These are phyloP conservation scores for Hypomecis punctinalis DNA, from an alignment of 2,888 invertebrate species.

Conservation along the genomic window DNA sequence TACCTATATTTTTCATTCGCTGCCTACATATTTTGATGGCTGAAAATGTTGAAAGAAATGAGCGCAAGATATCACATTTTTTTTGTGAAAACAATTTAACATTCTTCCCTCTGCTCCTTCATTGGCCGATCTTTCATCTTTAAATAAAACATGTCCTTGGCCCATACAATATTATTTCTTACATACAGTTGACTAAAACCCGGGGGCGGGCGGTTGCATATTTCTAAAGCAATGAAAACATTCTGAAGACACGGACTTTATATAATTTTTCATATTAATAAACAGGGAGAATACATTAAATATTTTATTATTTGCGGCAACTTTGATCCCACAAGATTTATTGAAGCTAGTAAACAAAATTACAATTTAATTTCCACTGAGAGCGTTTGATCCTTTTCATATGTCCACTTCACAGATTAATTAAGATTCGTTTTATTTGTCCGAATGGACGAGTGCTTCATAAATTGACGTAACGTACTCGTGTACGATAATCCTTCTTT, in stretches of 20 bases:
- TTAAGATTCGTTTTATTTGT: conserved; percentile 42
- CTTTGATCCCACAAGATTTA: conserved; percentile 46
- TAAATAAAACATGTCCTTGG: conserved; percentile 49
- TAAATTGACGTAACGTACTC: conserved; percentile 28
- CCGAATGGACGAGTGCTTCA: conserved; percentile 32
- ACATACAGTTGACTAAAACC: conserved; percentile 46
- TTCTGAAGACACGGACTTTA: conserved; percentile 49
- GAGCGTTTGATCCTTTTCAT: conserved; percentile 44
- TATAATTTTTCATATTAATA: conserved; percentile 47
- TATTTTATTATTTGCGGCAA: conserved; percentile 41
- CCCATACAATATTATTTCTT: conserved; percentile 42
- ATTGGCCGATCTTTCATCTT: conserved; percentile 48
- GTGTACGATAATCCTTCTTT: conserved; percentile 24
- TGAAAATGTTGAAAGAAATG: conserved; percentile 14
- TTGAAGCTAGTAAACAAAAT: conserved; percentile 44
- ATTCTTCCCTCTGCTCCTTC: conserved; percentile 24
- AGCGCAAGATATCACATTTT: conserved; percentile 2
- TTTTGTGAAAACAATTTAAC: conserved; percentile 32
- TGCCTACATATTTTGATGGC: conserved; percentile 25
- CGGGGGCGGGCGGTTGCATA: conserved; percentile 53
- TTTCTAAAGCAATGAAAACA: conserved; percentile 48
- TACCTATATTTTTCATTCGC: conserved; percentile 12
- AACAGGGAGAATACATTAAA: conserved; percentile 29
- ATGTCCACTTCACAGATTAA: conserved; percentile 44
- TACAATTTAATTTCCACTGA: conserved; percentile 44